Evolutionary conservation across 2,888 invertebrate species (phyloP).

Genomic region (Anticlea derivata): DNA sequence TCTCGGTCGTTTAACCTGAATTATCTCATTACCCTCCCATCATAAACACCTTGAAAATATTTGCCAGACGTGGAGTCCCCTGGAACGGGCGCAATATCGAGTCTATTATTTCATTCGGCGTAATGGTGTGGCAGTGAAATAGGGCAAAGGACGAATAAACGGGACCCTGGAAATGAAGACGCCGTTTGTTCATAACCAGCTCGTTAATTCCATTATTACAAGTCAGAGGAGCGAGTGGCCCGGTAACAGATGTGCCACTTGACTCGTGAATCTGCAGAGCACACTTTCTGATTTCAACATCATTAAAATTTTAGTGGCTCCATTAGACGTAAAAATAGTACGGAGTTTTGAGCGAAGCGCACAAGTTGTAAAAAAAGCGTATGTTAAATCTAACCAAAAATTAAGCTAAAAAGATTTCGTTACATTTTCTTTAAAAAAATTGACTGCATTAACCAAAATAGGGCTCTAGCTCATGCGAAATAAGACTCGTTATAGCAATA

Average conservation of each 20-base stretch:
- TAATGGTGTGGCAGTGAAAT: constrained; percentile 80
- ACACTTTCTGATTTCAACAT: constrained; percentile 53
- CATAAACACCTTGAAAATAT: constrained; percentile 68
- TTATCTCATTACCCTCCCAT: constrained; percentile 48
- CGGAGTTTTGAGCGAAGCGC: constrained; percentile 37
- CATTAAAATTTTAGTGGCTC: constrained; percentile 51
- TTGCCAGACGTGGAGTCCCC: constrained; percentile 62
- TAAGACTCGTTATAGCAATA: too few relatives aligned
- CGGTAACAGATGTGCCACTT: constrained; percentile 79
- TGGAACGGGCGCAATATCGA: constrained; percentile 65
- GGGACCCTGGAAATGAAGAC: constrained; percentile 79
- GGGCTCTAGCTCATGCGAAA: too few relatives aligned
- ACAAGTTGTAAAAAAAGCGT: constrained; percentile 21
- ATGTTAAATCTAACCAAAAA: constrained; percentile 21
- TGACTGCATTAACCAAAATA: too few relatives aligned
- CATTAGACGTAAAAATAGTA: constrained; percentile 50
- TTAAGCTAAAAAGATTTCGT: constrained; percentile 18
- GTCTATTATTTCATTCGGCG: constrained; percentile 77
- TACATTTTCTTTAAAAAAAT: too few relatives aligned
- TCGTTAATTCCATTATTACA: constrained; percentile 82
- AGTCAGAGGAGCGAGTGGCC: constrained; percentile 74
- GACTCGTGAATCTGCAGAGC: constrained; percentile 60
- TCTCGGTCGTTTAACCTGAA: constrained; percentile 38
- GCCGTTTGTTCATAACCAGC: constrained; percentile 83
- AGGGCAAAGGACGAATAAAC: constrained; percentile 74